Base-by-base conservation (phyloP, 2,888 invertebrate species). In the Euphydryas editha region DNA sequence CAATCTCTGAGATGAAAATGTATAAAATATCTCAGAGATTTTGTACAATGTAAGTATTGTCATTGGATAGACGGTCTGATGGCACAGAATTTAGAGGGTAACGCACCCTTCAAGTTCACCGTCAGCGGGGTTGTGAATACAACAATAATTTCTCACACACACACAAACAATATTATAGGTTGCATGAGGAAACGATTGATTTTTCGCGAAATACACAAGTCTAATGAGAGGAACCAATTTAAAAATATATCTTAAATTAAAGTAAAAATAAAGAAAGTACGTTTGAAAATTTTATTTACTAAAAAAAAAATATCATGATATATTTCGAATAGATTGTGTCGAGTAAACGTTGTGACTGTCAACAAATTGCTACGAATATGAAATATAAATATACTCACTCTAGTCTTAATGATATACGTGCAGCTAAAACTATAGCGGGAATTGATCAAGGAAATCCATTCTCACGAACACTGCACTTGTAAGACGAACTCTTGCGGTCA, bases 61-160 rank as follows among this genome's bases (percentile, higher is more conserved):
- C n/a, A 15, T 63, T 49, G 55, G 55, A 69, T 49, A 61, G 46
- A 37, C 39, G 36, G 56, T 60, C 62, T 55, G 46, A 63, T 49
- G 51, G 39, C 39, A 71, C 59, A 65, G 49, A 66, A 66, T 64
- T 39, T 72, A 74, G 84, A 86, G 92, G 92, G 90, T 92, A 89
- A 85, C 85, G 87, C 90, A 89, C 91, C 92, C 92, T 84, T 87
- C 90, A 88, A 90, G 88, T 87, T 89, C 87, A 88, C 84, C 87
- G 85, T 79, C 83, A 87, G 85, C 79, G 80, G 86, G 86, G 85
- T 84, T 78, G 78, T 75, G 73, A 73, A 70, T 76, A 75, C 79
- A 74, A 72, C 73, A 73, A 71, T 75, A 74, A 70, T 71, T 64
- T 69, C 69, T 63, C 77, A 77, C 76, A 80, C 81, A 80, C 76